Base-by-base conservation (phyloP, 2,797 vertebrate genomes). In the Arctocebus calabarensis region DNA sequence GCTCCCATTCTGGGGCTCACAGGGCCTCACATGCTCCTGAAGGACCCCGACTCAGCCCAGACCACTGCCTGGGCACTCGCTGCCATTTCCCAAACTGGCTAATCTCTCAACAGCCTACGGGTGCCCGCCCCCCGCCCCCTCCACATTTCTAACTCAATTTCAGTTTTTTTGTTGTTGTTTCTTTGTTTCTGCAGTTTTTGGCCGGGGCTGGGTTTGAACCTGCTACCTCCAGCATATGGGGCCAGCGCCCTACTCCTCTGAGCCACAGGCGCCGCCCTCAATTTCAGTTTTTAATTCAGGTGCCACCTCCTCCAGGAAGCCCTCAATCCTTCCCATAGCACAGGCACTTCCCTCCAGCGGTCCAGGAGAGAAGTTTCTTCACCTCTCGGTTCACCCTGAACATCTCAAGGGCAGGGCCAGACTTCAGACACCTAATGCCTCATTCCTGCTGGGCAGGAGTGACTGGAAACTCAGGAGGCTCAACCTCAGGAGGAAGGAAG, bases 321-420 rank as follows among this genome's bases (percentile, higher is more conserved):
- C 32, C 19, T 66, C 64, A 32, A 8, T 66, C 85, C 97, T 99
- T 68, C 20, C 62, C 22, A 3, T 34, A n/a, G 74, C 6, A 99
- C 82, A 97, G 98, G 77, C 99, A 99, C 48, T 99, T 99, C 97
- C 86, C 98, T 12, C 98, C 98, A 93, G 98, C 99, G 34, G 98
- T 99, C 78, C 96, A 98, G 40, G 98, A 98, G 12, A 83, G 77
- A 81, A 10, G 94, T 14, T 98, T 66, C n/a, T 34, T 68, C n/a
- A 5, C 3, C 0, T 68, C 19, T 37, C 1, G 20, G 68, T 19
- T n/a, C 62, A 13, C 20, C 6, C 2, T 29, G 14, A 43, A 32
- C 22, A 11, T 34, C 22, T 34, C 34, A 9, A 23, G 68, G 34
- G 29, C 37, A n/a, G 37, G 55, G 19, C 25, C 7, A 1, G 34